A percentile compares a stretch with the other conserved stretches of the same genome.
These are phyloP conservation scores for Steinernema feltiae DNA, from an alignment of 1,140 invertebrate species.

Conservation along the genomic window DNA sequence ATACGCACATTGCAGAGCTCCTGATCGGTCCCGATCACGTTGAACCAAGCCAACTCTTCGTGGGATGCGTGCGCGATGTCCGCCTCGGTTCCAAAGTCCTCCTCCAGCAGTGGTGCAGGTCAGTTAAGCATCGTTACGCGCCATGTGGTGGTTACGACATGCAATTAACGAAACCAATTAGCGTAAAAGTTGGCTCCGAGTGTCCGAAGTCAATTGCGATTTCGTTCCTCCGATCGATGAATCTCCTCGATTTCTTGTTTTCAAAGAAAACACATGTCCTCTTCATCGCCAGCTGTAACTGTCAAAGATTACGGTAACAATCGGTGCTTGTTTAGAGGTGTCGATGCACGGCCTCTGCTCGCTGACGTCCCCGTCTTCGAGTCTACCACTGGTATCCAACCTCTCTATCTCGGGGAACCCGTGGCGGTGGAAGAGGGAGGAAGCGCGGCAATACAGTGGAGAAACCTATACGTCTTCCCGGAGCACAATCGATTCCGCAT, in stretches of 20 bases:
- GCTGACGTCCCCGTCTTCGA: not conserved
- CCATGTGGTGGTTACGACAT: not conserved
- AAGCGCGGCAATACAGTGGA: slow-evolving; percentile 34
- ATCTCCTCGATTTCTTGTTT: not conserved
- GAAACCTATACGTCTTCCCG: slow-evolving; percentile 36
- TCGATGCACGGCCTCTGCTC: not conserved
- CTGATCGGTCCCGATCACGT: not conserved
- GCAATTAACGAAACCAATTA: slow-evolving; percentile 2
- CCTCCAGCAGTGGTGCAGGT: slow-evolving; percentile 11
- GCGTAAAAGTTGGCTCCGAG: not conserved
- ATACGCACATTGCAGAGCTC: not conserved
- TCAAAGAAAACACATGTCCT: not conserved
- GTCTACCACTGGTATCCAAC: not conserved
- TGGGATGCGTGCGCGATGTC: not conserved
- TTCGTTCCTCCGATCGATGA: too few species aligned
- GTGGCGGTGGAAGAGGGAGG: slow-evolving; percentile 33
- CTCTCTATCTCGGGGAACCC: not conserved
- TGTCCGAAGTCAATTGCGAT: not conserved
- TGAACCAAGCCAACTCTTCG: not conserved
- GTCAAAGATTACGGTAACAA: too few species aligned
- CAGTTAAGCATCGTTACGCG: not conserved
- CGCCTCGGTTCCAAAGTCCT: slow-evolving; percentile 1
- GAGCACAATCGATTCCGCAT: slow-evolving; percentile 28
- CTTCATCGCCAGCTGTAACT: too few species aligned
- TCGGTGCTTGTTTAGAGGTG: not conserved